phyloP scores from a whole-genome alignment of 2,797 vertebrate species.

The Decapterus maruadsi region DNA sequence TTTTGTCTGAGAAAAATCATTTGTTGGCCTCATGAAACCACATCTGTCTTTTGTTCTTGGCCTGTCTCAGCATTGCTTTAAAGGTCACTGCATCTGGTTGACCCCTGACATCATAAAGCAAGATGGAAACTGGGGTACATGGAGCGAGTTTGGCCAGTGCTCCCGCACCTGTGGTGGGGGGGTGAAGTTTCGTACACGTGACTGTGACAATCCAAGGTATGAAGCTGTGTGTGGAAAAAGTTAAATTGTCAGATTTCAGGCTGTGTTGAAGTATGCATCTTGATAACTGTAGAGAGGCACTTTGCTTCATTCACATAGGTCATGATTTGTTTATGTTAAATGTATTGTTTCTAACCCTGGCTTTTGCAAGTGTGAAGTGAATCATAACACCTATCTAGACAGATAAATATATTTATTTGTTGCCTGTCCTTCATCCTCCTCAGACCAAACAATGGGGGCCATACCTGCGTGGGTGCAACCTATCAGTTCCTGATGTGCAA shows the following conservation, averaged over 20 bases:
- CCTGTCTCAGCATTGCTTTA: conserved; percentile 93
- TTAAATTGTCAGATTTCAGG: neutral
- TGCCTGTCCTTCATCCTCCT: conserved; percentile 7
- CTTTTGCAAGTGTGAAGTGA: conserved; percentile 1
- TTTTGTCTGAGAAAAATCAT: neutral
- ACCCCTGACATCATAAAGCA: conserved; percentile 96
- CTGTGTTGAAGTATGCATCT: neutral
- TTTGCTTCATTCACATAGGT: neutral
- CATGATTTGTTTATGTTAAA: neutral
- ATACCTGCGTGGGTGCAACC: conserved; percentile 89
- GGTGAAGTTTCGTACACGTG: conserved; percentile 92
- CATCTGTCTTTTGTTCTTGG: conserved; percentile 10
- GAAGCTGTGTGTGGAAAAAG: conserved; percentile 39
- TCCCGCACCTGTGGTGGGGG: conserved; percentile 94
- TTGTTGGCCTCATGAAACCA: neutral
- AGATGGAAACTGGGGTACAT: conserved; percentile 95
- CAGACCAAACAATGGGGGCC: conserved; percentile 95
- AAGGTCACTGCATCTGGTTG: conserved; percentile 97
- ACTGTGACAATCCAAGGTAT: conserved; percentile 95
- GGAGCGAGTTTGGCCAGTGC: conserved; percentile 96
- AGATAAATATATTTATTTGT: neutral
- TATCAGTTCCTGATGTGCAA: conserved; percentile 96
- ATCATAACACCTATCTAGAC: neutral
- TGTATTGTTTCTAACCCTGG: neutral
- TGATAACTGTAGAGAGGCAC: neutral